A percentile compares a stretch with the other conserved stretches of the same genome.
Evolutionary conservation across 2,113 vertebrate genomes (phyloP).

Genomic region (Ceyx melanurus): DNA sequence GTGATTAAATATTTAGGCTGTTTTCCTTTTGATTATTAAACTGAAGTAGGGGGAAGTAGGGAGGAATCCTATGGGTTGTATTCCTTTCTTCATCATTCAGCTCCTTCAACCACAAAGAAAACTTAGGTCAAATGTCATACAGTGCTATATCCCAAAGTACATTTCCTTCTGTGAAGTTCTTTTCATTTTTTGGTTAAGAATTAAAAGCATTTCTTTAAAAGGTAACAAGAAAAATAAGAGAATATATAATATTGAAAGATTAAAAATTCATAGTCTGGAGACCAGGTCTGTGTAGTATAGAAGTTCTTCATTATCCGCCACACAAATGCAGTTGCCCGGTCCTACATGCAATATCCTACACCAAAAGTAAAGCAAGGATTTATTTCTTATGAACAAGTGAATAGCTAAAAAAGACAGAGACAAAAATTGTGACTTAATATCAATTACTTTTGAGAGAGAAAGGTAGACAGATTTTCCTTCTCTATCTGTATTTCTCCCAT

Average conservation of each 20-base stretch:
- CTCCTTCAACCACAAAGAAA: not conserved
- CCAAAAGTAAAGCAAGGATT: not conserved
- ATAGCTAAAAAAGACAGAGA: not conserved
- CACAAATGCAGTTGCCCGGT: not conserved
- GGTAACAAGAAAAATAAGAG: not conserved
- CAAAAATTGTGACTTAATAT: not conserved
- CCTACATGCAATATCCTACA: not conserved
- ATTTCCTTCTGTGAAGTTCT: not conserved
- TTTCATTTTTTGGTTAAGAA: not conserved
- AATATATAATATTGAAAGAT: not conserved
- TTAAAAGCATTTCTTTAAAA: not conserved
- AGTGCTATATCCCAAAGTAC: not conserved
- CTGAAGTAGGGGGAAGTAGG: rapidly evolving
- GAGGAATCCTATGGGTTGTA: not conserved
- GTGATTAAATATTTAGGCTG: constrained; percentile 13
- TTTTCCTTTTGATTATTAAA: constrained; percentile 20
- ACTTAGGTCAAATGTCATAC: not conserved
- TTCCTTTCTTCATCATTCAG: not conserved
- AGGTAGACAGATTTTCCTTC: not conserved
- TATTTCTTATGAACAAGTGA: not conserved
- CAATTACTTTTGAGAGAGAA: not conserved
- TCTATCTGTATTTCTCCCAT: not conserved
- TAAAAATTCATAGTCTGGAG: not conserved
- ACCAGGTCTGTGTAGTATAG: not conserved
- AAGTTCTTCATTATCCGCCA: not conserved